These are phyloP conservation scores for human DNA, from an alignment of 2,113 vertebrate species.

Conservation along the genomic window DNA sequence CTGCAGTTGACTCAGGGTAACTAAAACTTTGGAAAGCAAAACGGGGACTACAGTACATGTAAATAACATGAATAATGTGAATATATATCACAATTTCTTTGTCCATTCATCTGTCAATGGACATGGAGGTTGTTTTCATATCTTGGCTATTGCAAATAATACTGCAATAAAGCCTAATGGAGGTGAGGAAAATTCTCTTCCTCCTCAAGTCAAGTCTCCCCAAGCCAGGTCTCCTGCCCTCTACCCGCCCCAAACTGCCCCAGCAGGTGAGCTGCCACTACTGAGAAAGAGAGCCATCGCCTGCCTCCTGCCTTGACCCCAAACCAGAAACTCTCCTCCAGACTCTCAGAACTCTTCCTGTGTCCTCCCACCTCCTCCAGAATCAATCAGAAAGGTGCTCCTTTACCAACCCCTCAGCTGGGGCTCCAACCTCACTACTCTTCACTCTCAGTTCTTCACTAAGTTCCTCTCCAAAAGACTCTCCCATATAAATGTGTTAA, in stretches of 20 bases:
- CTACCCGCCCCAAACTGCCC: not conserved
- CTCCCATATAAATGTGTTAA: too few species aligned
- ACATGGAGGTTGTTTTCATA: not conserved
- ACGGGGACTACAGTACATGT: not conserved
- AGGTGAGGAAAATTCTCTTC: not conserved
- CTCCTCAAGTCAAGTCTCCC: not conserved
- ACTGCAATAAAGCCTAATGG: not conserved
- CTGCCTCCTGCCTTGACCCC: not conserved
- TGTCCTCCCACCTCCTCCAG: too few species aligned
- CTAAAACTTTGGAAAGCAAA: not conserved
- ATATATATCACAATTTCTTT: not conserved
- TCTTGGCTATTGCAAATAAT: not conserved
- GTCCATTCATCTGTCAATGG: not conserved
- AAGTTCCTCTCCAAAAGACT: not conserved
- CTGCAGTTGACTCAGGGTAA: not conserved
- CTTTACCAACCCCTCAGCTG: rapidly evolving
- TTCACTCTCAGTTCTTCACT: not conserved
- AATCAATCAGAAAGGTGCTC: not conserved
- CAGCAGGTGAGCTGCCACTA: not conserved
- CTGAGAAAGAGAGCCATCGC: not conserved
- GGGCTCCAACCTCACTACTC: not conserved
- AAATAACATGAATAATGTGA: not conserved
- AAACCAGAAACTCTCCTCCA: not conserved
- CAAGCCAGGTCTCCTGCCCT: not conserved
- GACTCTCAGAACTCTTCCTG: not conserved